These are phyloP conservation scores for Fulica atra DNA, from an alignment of 2,113 vertebrate species.

Conservation along the genomic window DNA sequence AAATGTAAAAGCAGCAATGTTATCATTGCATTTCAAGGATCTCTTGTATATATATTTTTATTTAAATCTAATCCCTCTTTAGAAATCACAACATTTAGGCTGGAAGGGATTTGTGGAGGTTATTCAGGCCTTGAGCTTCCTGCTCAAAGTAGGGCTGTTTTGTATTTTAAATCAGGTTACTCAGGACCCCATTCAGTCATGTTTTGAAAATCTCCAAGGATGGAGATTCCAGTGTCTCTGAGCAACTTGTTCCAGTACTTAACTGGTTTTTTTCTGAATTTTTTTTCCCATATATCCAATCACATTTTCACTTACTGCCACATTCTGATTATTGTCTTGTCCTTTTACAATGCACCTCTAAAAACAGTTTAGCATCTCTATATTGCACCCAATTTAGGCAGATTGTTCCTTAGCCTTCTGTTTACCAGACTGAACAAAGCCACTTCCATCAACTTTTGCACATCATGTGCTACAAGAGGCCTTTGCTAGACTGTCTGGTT, in stretches of 20 bases:
- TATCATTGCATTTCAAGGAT: not conserved
- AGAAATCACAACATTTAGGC: conserved; percentile 28
- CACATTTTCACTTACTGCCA: not conserved
- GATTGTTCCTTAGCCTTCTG: not conserved
- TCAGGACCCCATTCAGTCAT: accelerated
- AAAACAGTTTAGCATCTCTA: not conserved
- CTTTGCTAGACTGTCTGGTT: not conserved
- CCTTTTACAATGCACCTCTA: not conserved
- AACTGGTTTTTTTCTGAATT: not conserved
- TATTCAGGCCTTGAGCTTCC: conserved; percentile 3
- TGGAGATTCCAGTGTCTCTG: not conserved
- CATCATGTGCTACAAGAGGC: not conserved
- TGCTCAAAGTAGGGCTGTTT: not conserved
- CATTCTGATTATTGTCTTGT: not conserved
- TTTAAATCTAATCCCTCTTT: conserved; percentile 35
- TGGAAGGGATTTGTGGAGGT: conserved; percentile 22
- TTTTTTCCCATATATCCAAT: not conserved
- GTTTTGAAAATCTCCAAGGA: not conserved
- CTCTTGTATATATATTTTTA: conserved; percentile 8
- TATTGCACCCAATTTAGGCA: not conserved
- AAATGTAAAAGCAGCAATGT: not conserved
- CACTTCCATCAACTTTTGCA: not conserved
- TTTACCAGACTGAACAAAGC: not conserved
- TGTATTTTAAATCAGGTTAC: not conserved
- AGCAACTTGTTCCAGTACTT: not conserved